Conservation (phyloP, 2,797 vertebrate genomes). For the Margarornis squamiger region DNA sequence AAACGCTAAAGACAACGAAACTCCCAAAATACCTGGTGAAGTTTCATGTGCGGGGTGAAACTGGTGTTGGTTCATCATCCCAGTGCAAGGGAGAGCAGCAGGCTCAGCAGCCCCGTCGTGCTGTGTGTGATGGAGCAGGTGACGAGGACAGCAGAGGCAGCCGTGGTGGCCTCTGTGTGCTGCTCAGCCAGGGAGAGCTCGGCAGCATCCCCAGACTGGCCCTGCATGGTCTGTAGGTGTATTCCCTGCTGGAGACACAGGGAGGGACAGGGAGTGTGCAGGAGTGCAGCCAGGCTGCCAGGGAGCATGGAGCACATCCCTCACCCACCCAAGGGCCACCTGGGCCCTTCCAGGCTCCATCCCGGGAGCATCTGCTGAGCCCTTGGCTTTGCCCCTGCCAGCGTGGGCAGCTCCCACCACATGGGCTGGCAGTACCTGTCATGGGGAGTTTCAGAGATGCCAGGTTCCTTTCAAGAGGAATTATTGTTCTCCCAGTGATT, state of each 20-base stretch:
- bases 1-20: slow-evolving; percentile 50
- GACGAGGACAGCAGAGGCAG: background rate
- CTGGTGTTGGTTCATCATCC: background rate
- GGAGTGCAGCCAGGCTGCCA: background rate
- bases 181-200: background rate
- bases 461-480: background rate
- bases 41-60: background rate
- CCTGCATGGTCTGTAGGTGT: rapidly evolving
- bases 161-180: background rate
- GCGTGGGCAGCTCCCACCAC: background rate
- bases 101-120: background rate
- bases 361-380: background rate
- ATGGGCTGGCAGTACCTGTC: background rate
- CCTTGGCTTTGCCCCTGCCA: background rate
- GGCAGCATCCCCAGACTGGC: background rate
- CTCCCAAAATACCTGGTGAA: background rate
- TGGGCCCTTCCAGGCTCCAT: background rate
- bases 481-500: background rate
- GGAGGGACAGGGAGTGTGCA: background rate
- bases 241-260: background rate
- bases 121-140: background rate
- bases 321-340: background rate
- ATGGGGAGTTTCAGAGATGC: background rate
- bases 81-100: background rate
- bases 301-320: background rate